Conservation (phyloP, 2,888 invertebrate species). For the Macrosiphum euphorbiae region DNA sequence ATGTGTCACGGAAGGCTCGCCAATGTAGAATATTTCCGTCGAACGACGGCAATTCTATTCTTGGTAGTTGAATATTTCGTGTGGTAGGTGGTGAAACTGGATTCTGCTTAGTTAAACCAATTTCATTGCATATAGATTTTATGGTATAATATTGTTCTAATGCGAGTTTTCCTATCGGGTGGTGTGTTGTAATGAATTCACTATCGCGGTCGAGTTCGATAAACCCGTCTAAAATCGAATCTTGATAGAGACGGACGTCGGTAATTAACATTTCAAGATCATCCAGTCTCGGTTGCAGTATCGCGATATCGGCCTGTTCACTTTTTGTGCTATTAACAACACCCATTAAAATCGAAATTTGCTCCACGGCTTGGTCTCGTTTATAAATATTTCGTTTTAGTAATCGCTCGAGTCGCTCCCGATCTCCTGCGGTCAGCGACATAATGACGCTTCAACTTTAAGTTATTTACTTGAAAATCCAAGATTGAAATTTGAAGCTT, state of each 20-base stretch:
- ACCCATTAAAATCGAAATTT: neutral
- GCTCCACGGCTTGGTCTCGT: neutral
- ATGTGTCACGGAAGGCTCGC: slow-evolving; percentile 24
- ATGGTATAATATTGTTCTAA: neutral
- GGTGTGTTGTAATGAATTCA: neutral
- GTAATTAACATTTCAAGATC: neutral
- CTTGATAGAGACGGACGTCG: neutral
- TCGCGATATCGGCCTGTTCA: neutral
- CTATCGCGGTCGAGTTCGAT: neutral
- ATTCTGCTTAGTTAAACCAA: neutral
- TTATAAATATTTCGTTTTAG: neutral
- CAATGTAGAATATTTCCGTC: slow-evolving; percentile 1
- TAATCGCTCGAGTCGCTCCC: neutral
- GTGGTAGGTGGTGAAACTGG: neutral
- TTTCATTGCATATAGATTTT: neutral
- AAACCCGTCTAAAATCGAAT: neutral
- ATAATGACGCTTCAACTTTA: neutral
- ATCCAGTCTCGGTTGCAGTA: neutral
- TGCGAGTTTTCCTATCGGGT: neutral
- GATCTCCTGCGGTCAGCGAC: neutral
- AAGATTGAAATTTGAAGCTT: too few relatives aligned
- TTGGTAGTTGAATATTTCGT: neutral
- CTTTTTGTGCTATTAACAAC: neutral
- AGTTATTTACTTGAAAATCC: neutral
- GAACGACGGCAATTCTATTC: neutral